phyloP scores from a whole-genome alignment of 2,797 vertebrate genomes.

The Uromys caudimaculatus region DNA sequence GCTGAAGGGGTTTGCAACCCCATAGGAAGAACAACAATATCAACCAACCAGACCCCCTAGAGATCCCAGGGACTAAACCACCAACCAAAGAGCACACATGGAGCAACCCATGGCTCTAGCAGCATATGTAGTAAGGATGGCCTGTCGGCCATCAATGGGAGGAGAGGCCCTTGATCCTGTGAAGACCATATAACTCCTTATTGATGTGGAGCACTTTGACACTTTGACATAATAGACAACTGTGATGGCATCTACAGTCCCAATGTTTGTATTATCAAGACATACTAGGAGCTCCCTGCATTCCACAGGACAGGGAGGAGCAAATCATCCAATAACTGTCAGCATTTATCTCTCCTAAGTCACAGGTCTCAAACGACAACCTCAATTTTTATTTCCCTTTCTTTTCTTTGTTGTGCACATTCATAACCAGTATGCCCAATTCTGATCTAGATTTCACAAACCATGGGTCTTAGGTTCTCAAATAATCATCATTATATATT shows the following conservation, averaged over 20 bases:
- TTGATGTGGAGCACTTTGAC: not conserved
- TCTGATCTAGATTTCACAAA: not conserved
- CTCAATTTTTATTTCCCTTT: constrained; percentile 12
- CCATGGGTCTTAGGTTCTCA: not conserved
- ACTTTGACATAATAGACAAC: not conserved
- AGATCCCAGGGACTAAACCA: no score
- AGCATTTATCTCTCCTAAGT: not conserved
- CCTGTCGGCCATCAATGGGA: no score
- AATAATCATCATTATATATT: not conserved
- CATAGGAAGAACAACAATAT: no score
- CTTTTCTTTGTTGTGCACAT: not conserved
- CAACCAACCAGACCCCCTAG: no score
- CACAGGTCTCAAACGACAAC: not conserved
- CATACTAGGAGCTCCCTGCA: not conserved
- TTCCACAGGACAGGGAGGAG: not conserved
- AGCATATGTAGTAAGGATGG: no score
- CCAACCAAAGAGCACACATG: no score
- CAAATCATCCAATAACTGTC: not conserved
- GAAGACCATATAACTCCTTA: not conserved
- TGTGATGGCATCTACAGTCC: not conserved
- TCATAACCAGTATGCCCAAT: not conserved
- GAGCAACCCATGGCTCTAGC: no score
- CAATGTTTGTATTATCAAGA: not conserved
- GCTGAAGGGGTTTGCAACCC: no score
- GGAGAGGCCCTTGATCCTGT: no score